Evolutionary conservation across 1,140 invertebrate species (phyloP).

Genomic region (Leptoteleia sp.): DNA sequence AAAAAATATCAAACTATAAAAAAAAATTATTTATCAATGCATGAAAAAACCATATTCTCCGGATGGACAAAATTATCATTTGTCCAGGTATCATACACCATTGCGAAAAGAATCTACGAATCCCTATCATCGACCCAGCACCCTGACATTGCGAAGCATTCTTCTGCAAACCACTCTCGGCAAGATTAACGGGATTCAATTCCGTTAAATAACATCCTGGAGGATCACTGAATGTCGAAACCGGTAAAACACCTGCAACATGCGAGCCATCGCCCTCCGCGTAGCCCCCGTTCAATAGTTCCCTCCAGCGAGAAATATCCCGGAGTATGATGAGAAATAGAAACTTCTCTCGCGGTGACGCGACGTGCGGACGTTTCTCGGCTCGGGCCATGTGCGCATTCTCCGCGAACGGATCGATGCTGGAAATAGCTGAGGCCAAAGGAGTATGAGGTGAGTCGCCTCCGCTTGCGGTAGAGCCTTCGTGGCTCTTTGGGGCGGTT

Average conservation of each 20-base stretch:
- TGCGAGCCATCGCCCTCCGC: not conserved
- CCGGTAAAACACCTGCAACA: constrained; percentile 18
- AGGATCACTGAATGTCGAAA: not conserved
- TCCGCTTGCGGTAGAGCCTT: constrained; percentile 77
- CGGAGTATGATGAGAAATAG: constrained; percentile 33
- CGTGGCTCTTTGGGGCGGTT: constrained; percentile 68
- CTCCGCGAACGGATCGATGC: constrained; percentile 74
- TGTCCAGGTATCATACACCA: too few relatives aligned
- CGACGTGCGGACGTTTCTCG: constrained; percentile 50
- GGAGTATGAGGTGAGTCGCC: constrained; percentile 79
- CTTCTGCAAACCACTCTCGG: too few relatives aligned
- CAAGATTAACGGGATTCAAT: not conserved
- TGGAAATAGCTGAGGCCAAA: constrained; percentile 75
- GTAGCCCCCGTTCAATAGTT: constrained; percentile 26
- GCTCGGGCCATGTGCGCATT: constrained; percentile 71
- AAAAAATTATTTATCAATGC: too few relatives aligned
- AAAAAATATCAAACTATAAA: too few relatives aligned
- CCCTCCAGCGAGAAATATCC: constrained; percentile 7
- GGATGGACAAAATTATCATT: too few relatives aligned
- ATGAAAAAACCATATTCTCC: too few relatives aligned
- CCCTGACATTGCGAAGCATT: too few relatives aligned
- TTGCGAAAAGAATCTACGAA: too few relatives aligned
- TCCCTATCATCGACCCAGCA: too few relatives aligned
- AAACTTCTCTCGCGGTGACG: constrained; percentile 42
- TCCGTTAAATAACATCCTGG: not conserved